Conservation (phyloP, 2,113 vertebrate genomes). For the Phrynosoma blainvillii region DNA sequence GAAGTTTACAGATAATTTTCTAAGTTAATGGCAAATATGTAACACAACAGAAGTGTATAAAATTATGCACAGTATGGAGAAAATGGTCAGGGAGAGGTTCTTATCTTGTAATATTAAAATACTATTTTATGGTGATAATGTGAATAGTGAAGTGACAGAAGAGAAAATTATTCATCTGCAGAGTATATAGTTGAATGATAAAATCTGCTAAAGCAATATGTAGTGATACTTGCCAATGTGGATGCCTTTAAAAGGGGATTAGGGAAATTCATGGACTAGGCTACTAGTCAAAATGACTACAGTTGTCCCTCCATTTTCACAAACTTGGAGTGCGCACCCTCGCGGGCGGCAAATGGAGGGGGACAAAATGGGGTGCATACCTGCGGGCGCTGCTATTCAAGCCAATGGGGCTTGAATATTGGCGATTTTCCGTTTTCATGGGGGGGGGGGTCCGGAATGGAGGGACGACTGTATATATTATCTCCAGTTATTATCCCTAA, state of each 20-base stretch:
- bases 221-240: background rate
- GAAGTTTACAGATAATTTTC: background rate
- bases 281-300: background rate
- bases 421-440: no score
- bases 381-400: no score
- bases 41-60: background rate
- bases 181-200: background rate
- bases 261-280: background rate
- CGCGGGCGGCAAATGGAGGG: no score
- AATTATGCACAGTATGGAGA: background rate
- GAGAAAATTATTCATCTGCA: background rate
- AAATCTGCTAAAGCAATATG: background rate
- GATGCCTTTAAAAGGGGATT: background rate
- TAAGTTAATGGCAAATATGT: background rate
- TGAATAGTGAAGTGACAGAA: background rate
- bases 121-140: background rate
- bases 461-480: background rate
- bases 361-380: no score
- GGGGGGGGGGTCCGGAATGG: no score
- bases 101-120: background rate
- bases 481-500: background rate
- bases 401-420: no score
- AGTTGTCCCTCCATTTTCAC: no score
- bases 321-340: no score
- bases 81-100: background rate